Conservation (phyloP, 2,797 vertebrate genomes). For the Nyctibius grandis region DNA sequence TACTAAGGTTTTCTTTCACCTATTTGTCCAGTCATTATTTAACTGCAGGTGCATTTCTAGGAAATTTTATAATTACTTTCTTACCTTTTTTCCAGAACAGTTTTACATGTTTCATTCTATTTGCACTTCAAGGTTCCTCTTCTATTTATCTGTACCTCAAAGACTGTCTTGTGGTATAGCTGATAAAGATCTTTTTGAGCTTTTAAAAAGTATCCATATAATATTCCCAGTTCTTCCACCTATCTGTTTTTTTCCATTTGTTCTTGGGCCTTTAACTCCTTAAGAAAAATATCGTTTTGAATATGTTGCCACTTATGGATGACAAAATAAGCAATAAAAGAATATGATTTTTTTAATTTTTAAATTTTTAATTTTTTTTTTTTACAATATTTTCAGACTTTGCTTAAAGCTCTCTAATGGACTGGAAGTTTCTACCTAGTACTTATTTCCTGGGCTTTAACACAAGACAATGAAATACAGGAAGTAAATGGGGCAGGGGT, state of each 20-base stretch:
- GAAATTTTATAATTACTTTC: neutral
- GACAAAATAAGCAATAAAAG: neutral
- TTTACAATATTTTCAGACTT: neutral
- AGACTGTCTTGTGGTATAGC: neutral
- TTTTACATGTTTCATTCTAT: neutral
- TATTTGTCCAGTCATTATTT: neutral
- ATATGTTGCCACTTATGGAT: neutral
- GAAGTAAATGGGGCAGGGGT: conserved; percentile 17
- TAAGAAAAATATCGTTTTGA: neutral
- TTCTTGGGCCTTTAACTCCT: neutral
- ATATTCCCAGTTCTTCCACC: neutral
- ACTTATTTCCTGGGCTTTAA: conserved; percentile 6
- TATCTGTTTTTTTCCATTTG: neutral
- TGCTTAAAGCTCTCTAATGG: neutral
- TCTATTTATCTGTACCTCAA: neutral
- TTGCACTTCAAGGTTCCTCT: neutral
- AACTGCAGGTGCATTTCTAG: neutral
- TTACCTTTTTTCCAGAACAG: neutral
- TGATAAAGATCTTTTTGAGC: neutral
- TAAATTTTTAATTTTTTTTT: neutral
- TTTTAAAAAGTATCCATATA: neutral
- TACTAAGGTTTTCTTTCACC: neutral
- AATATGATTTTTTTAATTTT: neutral
- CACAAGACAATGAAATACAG: neutral
- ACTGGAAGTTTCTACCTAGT: neutral